These are phyloP conservation scores for Halichoeres trimaculatus DNA, from an alignment of 2,113 vertebrate genomes.

Conservation along the genomic window DNA sequence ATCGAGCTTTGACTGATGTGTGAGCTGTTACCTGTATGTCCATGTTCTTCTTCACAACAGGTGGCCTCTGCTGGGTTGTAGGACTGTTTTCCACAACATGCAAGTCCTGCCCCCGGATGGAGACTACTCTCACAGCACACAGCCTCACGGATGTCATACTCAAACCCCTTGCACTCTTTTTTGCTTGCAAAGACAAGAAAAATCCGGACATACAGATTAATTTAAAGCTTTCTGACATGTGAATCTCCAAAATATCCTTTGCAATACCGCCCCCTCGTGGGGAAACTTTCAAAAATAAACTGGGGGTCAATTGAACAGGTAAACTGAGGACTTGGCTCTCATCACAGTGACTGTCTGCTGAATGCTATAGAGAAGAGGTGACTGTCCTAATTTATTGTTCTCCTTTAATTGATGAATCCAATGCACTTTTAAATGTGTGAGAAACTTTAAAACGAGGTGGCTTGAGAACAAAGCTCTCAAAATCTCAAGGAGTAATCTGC, in stretches of 20 bases:
- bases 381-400: too few relatives aligned
- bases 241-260: constrained; percentile 8
- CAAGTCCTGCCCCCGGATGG: background rate
- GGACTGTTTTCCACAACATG: background rate
- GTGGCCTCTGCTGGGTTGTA: constrained; percentile 31
- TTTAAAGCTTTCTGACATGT: background rate
- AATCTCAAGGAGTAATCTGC: too few relatives aligned
- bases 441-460: too few relatives aligned
- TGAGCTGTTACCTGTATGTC: constrained; percentile 6
- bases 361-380: too few relatives aligned
- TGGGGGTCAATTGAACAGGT: too few relatives aligned
- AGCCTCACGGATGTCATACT: background rate
- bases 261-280: constrained; percentile 52
- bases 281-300: too few relatives aligned
- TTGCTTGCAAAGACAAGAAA: constrained; percentile 10
- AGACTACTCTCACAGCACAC: background rate
- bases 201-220: background rate
- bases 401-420: too few relatives aligned
- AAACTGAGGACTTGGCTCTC: too few relatives aligned
- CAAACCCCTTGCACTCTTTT: background rate
- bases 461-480: too few relatives aligned
- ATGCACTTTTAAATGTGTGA: too few relatives aligned
- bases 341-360: too few relatives aligned
- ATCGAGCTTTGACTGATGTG: background rate
- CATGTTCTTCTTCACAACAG: constrained; percentile 21